Percentiles rank a stretch among this genome's conserved stretches.
phyloP scores from a whole-genome alignment of 1,140 invertebrate genomes.

The Dryas iulia region DNA sequence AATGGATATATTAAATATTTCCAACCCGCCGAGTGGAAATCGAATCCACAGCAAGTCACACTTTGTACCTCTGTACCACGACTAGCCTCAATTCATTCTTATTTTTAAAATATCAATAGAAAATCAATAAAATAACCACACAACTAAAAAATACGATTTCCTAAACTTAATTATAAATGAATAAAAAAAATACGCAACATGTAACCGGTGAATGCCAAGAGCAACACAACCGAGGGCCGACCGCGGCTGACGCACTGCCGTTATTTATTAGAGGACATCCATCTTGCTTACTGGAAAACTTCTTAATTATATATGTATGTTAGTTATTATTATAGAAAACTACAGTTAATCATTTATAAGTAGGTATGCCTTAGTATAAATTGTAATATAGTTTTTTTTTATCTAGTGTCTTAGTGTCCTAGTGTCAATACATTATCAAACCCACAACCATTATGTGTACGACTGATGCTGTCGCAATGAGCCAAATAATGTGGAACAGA shows the following conservation, averaged over 20 bases:
- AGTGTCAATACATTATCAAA: too few relatives aligned
- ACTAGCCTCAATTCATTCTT: too few relatives aligned
- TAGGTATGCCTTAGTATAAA: not conserved
- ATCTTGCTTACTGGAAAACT: slow-evolving; percentile 1
- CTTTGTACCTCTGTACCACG: too few relatives aligned
- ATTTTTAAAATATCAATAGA: too few relatives aligned
- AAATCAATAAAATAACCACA: not conserved
- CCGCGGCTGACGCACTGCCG: not conserved
- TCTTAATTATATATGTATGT: not conserved
- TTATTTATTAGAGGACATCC: slow-evolving; percentile 1
- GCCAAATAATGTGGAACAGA: too few relatives aligned
- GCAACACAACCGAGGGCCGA: not conserved
- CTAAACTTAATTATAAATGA: not conserved
- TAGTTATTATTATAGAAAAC: not conserved
- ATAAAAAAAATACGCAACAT: not conserved
- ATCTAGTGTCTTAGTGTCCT: too few relatives aligned
- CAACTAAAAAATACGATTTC: not conserved
- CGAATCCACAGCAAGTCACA: too few relatives aligned
- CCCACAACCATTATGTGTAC: too few relatives aligned
- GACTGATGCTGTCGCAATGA: too few relatives aligned
- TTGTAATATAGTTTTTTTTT: not conserved
- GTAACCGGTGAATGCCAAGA: slow-evolving; percentile 1
- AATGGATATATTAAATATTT: too few relatives aligned
- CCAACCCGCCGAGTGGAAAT: too few relatives aligned
- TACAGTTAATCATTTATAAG: slow-evolving; percentile 2